Conservation (phyloP, 2,113 vertebrate genomes). For the Hemibagrus wyckioides region DNA sequence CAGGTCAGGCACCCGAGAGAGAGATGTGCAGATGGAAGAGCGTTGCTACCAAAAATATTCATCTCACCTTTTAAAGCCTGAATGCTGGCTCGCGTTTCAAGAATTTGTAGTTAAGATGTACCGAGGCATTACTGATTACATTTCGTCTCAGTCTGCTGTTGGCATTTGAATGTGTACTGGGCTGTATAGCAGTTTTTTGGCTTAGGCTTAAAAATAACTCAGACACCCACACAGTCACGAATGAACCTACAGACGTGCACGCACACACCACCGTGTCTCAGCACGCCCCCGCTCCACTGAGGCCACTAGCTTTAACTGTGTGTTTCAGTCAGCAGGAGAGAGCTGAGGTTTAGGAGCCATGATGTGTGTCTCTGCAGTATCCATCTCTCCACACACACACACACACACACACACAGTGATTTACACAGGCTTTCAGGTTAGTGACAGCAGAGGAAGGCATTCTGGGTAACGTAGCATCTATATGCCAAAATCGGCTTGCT, state of each 20-base stretch:
- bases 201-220: background rate
- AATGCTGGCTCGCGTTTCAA: background rate
- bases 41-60: background rate
- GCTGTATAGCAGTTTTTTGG: conserved; percentile 10
- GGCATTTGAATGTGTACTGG: background rate
- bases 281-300: conserved; percentile 14
- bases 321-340: background rate
- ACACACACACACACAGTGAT: background rate
- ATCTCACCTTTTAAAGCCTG: background rate
- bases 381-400: background rate
- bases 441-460: background rate
- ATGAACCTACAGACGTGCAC: conserved; percentile 22
- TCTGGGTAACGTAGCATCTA: background rate
- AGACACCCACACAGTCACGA: conserved; percentile 32
- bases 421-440: background rate
- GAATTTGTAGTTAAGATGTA: background rate
- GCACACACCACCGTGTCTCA: conserved; percentile 14
- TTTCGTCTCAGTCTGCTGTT: background rate
- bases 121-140: background rate
- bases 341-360: background rate
- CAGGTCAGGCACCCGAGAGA: conserved; percentile 68
- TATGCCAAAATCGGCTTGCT: background rate
- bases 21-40: background rate
- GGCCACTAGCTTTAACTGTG: background rate
- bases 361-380: background rate